Percentiles rank a stretch among this genome's conserved stretches.
Conservation (phyloP, 2,888 invertebrate genomes). For the Tinea pellionella region DNA sequence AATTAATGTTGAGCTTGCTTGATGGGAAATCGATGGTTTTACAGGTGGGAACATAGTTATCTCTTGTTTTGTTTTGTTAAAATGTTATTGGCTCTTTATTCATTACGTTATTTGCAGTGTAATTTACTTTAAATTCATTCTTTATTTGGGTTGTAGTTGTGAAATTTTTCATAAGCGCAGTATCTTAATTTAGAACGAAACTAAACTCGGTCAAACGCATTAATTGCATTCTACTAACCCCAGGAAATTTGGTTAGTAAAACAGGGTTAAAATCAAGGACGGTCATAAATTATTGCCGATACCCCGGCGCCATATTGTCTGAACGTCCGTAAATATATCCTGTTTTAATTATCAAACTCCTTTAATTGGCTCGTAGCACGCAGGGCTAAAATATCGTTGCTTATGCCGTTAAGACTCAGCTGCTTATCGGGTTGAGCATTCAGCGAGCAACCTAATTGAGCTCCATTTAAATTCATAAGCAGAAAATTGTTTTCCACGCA, state of each 20-base stretch:
- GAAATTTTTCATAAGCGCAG: too few relatives aligned
- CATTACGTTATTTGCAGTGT: too few relatives aligned
- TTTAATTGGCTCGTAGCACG: conserved; percentile 55
- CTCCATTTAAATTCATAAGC: conserved; percentile 23
- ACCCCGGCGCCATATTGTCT: conserved; percentile 52
- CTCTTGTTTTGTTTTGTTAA: neutral
- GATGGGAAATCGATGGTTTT: conserved; percentile 53
- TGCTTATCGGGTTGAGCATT: conserved; percentile 11
- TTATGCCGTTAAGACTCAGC: conserved; percentile 1
- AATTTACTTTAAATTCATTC: too few relatives aligned
- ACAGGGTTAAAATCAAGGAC: conserved; percentile 58
- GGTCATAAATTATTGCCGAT: conserved; percentile 44
- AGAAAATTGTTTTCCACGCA: conserved; percentile 17
- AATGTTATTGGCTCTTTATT: neutral
- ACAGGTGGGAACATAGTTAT: conserved; percentile 13
- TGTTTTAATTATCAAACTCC: conserved; percentile 53
- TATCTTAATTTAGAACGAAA: neutral
- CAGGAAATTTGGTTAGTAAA: conserved; percentile 29
- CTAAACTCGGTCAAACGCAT: conserved; percentile 20
- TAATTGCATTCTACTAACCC: neutral
- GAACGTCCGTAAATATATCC: conserved; percentile 58
- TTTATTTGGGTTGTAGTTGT: too few relatives aligned
- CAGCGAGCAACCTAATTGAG: conserved; percentile 20
- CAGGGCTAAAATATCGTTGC: conserved; percentile 19
- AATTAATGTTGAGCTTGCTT: conserved; percentile 42